phyloP scores from a whole-genome alignment of 2,113 vertebrate genomes.

The Neomonachus schauinslandi region DNA sequence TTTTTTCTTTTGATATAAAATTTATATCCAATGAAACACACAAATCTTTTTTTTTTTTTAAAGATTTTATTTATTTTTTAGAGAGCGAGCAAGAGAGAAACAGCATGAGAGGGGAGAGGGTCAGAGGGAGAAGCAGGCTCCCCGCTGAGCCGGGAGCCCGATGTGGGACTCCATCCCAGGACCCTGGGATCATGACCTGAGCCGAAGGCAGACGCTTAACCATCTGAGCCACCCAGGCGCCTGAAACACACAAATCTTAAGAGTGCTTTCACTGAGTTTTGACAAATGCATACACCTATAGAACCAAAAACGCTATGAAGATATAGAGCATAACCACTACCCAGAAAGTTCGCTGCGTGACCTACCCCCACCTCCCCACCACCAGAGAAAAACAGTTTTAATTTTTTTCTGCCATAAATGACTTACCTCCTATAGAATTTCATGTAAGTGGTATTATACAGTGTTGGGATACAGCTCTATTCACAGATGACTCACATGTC shows the following conservation, averaged over 20 bases:
- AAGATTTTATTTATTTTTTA: too few species aligned
- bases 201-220: too few species aligned
- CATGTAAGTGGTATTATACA: too few species aligned
- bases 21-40: background rate
- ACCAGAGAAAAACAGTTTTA: background rate
- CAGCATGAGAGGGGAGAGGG: too few species aligned
- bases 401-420: background rate
- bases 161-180: too few species aligned
- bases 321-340: background rate
- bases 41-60: too few species aligned
- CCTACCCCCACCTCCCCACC: too few species aligned
- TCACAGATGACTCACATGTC: background rate
- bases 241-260: background rate
- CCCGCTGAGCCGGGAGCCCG: too few species aligned
- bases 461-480: background rate
- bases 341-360: background rate
- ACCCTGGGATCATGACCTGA: too few species aligned
- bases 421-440: background rate
- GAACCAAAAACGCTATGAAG: background rate
- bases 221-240: too few species aligned
- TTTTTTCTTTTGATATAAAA: background rate
- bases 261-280: background rate
- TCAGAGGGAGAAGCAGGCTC: too few species aligned
- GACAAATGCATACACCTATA: background rate
- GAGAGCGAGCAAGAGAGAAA: too few species aligned